Percentiles rank a stretch among this genome's conserved stretches.
Conservation (phyloP, 1,140 invertebrate genomes). For the Brachionus plicatilis region DNA sequence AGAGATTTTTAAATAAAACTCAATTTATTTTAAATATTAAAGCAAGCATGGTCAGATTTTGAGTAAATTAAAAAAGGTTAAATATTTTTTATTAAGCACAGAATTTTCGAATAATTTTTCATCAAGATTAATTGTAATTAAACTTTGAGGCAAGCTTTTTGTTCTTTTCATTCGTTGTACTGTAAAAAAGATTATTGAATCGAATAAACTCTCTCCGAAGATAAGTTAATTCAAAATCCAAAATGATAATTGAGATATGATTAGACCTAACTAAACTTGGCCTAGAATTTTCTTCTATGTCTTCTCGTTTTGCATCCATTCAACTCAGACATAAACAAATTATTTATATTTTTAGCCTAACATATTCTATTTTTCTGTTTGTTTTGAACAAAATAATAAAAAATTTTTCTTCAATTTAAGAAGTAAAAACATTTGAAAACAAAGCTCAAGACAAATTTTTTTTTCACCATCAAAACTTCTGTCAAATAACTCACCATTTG, state of each 20-base stretch:
- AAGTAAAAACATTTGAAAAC: neutral
- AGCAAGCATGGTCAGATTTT: neutral
- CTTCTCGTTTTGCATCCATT: neutral
- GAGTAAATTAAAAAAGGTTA: neutral
- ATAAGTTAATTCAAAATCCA: neutral
- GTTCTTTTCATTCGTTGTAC: neutral
- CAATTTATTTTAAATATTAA: neutral
- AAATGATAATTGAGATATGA: neutral
- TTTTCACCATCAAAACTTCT: too few relatives aligned
- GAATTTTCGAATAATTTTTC: neutral
- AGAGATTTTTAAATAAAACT: neutral
- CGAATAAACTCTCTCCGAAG: neutral
- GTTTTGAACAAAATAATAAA: neutral
- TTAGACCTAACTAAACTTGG: neutral
- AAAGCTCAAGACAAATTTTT: neutral
- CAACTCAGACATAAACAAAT: neutral
- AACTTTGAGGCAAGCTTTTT: neutral
- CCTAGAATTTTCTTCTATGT: neutral
- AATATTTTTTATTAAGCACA: neutral
- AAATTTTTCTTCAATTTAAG: neutral
- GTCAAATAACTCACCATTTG: too few relatives aligned
- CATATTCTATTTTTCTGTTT: neutral
- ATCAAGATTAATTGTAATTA: neutral
- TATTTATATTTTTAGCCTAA: neutral
- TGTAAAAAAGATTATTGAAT: neutral